phyloP scores from a whole-genome alignment of 2,888 invertebrate genomes.

The Ichneumon xanthorius region DNA sequence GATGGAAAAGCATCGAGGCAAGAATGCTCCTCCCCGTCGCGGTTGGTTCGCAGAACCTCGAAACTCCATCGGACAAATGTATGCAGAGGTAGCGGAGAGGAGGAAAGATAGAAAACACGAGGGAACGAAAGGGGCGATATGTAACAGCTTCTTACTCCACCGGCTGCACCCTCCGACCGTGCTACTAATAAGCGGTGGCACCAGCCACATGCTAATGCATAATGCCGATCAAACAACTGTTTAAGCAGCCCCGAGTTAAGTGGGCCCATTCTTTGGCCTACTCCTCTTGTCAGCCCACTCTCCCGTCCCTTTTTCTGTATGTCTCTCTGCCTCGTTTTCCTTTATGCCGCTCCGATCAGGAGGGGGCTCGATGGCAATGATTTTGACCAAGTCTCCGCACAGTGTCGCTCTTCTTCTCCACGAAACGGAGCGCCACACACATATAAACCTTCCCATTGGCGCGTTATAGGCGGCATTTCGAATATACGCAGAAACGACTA shows the following conservation, averaged over 20 bases:
- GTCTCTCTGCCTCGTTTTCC: conserved; percentile 41
- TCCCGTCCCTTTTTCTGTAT: conserved; percentile 63
- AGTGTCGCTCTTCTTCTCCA: not conserved
- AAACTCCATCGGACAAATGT: conserved; percentile 16
- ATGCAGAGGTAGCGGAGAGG: conserved; percentile 46
- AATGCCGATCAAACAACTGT: conserved; percentile 84
- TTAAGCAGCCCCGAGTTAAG: conserved; percentile 84
- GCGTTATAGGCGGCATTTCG: not conserved
- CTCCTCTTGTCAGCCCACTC: conserved; percentile 55
- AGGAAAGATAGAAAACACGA: conserved; percentile 42
- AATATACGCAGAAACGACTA: not conserved
- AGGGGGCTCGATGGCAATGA: conserved; percentile 55
- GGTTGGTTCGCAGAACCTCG: conserved; percentile 12
- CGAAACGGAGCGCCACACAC: not conserved
- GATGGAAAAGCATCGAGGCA: too few species aligned
- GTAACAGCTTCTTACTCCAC: conserved; percentile 64
- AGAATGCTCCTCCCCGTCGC: too few species aligned
- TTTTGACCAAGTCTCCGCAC: conserved; percentile 55
- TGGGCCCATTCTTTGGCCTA: conserved; percentile 77
- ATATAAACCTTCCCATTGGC: not conserved
- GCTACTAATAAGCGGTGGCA: conserved; percentile 82
- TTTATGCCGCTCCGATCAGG: conserved; percentile 5
- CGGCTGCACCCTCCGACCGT: conserved; percentile 64
- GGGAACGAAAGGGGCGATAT: conserved; percentile 46
- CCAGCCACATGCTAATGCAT: conserved; percentile 84